A percentile compares a stretch with the other conserved stretches of the same genome.
These are phyloP conservation scores for Peromyscus attwateri DNA, from an alignment of 2,797 vertebrate species.

Conservation along the genomic window DNA sequence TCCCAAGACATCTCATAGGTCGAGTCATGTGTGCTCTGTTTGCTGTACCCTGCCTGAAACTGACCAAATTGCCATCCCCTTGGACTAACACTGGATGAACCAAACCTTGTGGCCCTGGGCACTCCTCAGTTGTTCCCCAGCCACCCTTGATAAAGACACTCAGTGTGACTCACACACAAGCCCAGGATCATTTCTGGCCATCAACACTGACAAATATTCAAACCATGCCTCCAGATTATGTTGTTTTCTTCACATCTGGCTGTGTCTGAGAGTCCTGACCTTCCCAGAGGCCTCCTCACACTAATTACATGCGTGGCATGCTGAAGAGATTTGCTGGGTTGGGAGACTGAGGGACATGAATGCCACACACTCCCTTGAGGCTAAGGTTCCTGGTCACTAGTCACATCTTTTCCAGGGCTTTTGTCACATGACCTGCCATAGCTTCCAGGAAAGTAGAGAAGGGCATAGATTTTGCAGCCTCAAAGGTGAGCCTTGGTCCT, in stretches of 20 bases:
- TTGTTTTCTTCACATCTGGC: background rate
- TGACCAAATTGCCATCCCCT: background rate
- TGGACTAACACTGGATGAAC: background rate
- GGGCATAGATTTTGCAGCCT: background rate
- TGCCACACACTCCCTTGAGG: background rate
- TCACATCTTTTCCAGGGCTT: background rate
- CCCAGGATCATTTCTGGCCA: background rate
- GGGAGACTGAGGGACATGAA: background rate
- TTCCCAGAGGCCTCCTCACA: slow-evolving; percentile 11
- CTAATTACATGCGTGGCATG: background rate
- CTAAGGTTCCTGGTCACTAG: background rate
- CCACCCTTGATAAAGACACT: background rate
- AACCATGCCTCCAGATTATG: background rate
- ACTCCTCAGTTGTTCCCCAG: background rate
- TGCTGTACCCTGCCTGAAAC: background rate
- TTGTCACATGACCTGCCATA: background rate
- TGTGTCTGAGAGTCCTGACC: background rate
- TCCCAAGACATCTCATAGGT: background rate
- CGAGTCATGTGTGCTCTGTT: background rate
- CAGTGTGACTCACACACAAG: background rate
- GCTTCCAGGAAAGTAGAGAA: background rate
- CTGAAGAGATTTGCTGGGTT: background rate
- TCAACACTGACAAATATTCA: slow-evolving; percentile 4
- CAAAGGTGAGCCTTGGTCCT: background rate
- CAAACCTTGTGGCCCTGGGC: background rate